Evolutionary conservation across 2,888 invertebrate species (phyloP), one percentile per base, ranked within the genome.

Genomic region (Podotricha telesiphe): DNA sequence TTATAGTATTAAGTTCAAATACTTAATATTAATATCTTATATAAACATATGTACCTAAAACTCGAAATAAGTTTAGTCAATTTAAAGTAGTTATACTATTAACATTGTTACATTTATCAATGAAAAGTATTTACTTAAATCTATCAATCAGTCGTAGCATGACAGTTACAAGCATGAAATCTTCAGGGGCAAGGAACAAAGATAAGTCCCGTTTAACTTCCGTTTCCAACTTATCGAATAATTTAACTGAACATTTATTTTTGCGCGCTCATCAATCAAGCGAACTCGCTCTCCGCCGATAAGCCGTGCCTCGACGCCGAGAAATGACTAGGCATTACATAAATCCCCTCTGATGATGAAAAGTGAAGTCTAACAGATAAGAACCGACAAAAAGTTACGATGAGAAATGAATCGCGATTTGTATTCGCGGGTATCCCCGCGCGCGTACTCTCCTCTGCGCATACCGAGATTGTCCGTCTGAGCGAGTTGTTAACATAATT

Each of bases 321-420:
- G 93, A 93, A 93, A 93, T 93, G 93, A 93, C 93, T 93, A 93
- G 93, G 93, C 93, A 93, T 93, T 93, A 93, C 93, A 93, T 93
- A 93, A 93, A 93, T 93, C 93, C 93, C 93, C 88, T 93, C 85
- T 93, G 93, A 93, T 93, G 93, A 93, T 93, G 93, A 93, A 93
- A 93, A 93, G 93, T 93, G 93, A 93, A 93, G 93, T 93, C 91
- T 93, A 91, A 93, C 93, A 93, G 93, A 93, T 93, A 93, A 93
- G 93, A 91, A 93, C 93, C 93, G 93, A 92, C 93, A 93, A 93
- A 93, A 93, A 93, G 91, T 93, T 93, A 89, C 93, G 92, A 93
- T 93, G 93, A 93, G 93, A 93, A 93, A 93, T 93, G 93, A 93
- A 88, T 92, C 91, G 92, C 93, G 90, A 93, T 93, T 93, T 93